Conservation (phyloP, 2,113 vertebrate genomes). For the Gambusia holbrooki region DNA sequence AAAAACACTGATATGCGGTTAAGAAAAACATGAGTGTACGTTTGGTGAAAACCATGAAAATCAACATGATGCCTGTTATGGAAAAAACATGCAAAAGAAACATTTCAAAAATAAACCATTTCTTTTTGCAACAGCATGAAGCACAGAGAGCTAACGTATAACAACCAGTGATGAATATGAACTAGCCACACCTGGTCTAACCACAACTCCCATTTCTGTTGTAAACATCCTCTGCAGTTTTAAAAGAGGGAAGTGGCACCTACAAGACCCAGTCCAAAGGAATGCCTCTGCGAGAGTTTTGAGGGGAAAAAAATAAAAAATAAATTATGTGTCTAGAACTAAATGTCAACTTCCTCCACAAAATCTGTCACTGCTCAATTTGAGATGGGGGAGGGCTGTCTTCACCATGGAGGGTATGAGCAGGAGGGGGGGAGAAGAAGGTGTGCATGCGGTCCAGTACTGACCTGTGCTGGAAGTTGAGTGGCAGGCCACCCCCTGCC, state of each 20-base stretch:
- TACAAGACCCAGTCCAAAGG: constrained; percentile 16
- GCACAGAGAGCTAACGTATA: background rate
- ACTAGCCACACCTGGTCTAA: constrained; percentile 63
- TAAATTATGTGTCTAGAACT: constrained; percentile 28
- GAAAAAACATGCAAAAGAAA: background rate
- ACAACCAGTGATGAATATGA: constrained; percentile 27
- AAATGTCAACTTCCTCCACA: constrained; percentile 50
- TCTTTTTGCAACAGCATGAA: background rate
- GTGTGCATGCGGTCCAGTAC: constrained; percentile 81
- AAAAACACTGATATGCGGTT: background rate
- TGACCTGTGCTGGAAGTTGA: constrained; percentile 87
- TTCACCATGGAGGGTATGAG: constrained; percentile 75
- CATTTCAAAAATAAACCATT: background rate
- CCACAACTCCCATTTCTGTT: constrained; percentile 72
- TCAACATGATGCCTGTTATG: background rate
- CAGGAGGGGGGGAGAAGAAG: constrained; percentile 72
- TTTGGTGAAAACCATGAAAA: background rate
- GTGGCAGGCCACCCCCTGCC: constrained; percentile 83
- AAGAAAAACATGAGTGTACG: background rate
- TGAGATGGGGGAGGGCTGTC: constrained; percentile 72
- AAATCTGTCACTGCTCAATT: constrained; percentile 71
- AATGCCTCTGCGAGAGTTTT: constrained; percentile 31
- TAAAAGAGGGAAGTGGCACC: background rate
- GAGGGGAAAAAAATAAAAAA: constrained; percentile 1
- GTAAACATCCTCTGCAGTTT: constrained; percentile 48